Conservation (phyloP, 2,113 vertebrate genomes). For the Atherinomorus stipes region DNA sequence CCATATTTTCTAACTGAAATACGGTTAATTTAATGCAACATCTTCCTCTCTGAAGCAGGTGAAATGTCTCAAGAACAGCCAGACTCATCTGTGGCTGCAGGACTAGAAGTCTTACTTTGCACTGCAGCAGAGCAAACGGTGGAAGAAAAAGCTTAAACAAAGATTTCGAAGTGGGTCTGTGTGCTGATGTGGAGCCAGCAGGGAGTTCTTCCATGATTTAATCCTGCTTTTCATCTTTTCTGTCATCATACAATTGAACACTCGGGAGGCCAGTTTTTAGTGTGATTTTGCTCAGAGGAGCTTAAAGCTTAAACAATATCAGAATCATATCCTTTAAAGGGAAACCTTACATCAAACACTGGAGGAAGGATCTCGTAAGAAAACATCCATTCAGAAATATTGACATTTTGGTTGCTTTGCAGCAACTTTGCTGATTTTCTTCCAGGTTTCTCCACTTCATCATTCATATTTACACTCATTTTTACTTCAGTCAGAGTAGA, state of each 20-base stretch:
- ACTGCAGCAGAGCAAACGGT: background rate
- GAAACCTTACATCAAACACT: background rate
- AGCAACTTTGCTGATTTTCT: no score
- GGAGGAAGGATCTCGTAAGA: background rate
- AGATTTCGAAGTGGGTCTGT: conserved; percentile 13
- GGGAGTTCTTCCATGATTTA: conserved; percentile 12
- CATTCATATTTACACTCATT: no score
- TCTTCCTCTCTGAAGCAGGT: conserved; percentile 6
- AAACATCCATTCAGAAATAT: no score
- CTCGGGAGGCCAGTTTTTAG: background rate
- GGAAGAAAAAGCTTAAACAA: background rate
- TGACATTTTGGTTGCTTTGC: no score
- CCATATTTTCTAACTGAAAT: no score
- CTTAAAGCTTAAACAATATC: no score
- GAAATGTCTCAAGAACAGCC: background rate
- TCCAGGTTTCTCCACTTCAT: no score
- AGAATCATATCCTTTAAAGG: no score
- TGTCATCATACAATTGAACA: background rate
- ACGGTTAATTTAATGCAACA: background rate
- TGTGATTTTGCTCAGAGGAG: background rate
- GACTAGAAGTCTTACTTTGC: background rate
- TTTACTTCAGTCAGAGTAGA: no score
- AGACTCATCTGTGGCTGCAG: background rate
- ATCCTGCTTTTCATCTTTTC: conserved; percentile 17
- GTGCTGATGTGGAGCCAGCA: conserved; percentile 20